These are phyloP conservation scores for Yponomeuta cagnagella DNA, from an alignment of 2,888 invertebrate species.

Conservation along the genomic window DNA sequence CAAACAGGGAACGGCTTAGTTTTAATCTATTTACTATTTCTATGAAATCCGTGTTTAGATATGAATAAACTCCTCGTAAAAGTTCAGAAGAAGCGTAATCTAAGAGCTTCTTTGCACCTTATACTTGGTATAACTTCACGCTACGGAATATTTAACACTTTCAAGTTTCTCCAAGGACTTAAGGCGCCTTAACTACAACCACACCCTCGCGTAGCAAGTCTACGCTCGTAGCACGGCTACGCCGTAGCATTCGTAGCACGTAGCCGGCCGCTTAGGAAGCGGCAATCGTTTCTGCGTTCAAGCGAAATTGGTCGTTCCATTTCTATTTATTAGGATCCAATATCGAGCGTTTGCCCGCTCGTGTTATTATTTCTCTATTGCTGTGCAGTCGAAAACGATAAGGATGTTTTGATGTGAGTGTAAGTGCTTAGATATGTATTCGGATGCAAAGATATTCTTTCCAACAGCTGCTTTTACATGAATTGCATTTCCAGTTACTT, in stretches of 20 bases:
- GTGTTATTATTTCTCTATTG: background rate
- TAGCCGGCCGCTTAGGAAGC: slow-evolving; percentile 32
- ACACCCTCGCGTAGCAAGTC: slow-evolving; percentile 23
- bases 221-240: slow-evolving; percentile 18
- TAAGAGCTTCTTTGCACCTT: no score
- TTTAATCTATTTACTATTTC: no score
- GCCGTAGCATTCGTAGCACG: slow-evolving; percentile 59
- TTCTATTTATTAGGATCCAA: slow-evolving; percentile 7
- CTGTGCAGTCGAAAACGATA: background rate
- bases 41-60: no score
- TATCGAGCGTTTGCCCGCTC: background rate
- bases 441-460: background rate
- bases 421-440: background rate
- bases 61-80: no score
- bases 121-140: no score
- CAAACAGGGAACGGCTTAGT: no score
- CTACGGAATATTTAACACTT: no score
- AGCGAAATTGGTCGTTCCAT: slow-evolving; percentile 1
- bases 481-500: no score
- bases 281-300: slow-evolving; percentile 26
- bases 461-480: background rate
- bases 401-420: background rate
- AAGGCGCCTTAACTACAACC: background rate
- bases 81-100: no score
- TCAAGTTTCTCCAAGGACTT: background rate